phyloP scores from a whole-genome alignment of 2,888 invertebrate species.

The Homarus gammarus region DNA sequence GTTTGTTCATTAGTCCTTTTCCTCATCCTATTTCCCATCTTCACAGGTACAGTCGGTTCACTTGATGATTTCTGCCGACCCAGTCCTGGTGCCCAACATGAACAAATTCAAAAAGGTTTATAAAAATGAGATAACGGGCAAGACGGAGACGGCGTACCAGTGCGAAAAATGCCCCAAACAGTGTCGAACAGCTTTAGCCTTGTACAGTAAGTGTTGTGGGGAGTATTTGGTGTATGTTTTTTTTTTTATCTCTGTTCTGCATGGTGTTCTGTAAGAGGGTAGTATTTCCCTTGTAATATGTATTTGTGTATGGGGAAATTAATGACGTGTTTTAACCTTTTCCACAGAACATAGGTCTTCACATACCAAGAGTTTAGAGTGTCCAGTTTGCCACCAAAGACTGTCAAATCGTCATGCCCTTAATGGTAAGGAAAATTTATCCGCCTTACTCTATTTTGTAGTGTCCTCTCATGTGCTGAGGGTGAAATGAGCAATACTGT shows the following conservation, averaged over 20 bases:
- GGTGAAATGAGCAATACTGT: no score
- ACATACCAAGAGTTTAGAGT: conserved; percentile 50
- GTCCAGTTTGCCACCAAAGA: conserved; percentile 54
- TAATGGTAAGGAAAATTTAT: conserved; percentile 33
- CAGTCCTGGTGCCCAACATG: conserved; percentile 44
- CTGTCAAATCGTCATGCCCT: conserved; percentile 57
- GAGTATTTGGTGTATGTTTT: no score
- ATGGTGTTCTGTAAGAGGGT: background rate
- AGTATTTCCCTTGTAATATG: no score
- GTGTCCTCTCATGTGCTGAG: no score
- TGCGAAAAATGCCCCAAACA: conserved; percentile 58
- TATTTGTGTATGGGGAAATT: no score
- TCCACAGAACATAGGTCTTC: conserved; percentile 52
- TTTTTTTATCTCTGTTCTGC: no score
- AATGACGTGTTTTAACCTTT: background rate
- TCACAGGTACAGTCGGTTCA: conserved; percentile 64
- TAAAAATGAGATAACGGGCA: conserved; percentile 45
- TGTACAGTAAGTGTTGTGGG: conserved; percentile 58
- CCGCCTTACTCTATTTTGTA: no score
- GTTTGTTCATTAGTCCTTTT: no score
- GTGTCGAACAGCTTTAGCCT: conserved; percentile 45
- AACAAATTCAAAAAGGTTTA: conserved; percentile 44
- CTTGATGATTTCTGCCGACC: conserved; percentile 68
- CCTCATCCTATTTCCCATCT: background rate
- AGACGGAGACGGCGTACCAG: conserved; percentile 50